Conservation (phyloP, 2,113 vertebrate genomes). For the Dunckerocampus dactyliophorus region DNA sequence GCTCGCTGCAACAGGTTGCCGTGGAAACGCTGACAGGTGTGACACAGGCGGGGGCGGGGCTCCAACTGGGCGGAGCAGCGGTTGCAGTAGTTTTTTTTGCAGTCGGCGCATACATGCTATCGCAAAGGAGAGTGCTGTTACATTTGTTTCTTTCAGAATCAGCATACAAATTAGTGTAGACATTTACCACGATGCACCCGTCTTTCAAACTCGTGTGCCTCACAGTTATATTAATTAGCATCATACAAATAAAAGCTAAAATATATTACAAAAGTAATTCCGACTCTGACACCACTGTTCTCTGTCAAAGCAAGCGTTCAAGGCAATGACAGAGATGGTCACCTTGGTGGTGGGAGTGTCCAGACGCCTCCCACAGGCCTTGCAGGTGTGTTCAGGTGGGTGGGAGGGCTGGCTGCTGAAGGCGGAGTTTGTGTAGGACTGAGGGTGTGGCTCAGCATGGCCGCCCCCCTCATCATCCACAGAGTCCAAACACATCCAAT, state of each 20-base stretch:
- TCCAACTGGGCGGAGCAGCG: slow-evolving; percentile 77
- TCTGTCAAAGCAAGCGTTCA: too few species aligned
- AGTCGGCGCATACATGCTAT: slow-evolving; percentile 89
- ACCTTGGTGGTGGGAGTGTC: slow-evolving; percentile 77
- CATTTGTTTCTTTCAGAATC: not conserved
- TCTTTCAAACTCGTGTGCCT: too few species aligned
- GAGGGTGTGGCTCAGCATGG: slow-evolving; percentile 46
- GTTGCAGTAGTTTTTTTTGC: slow-evolving; percentile 83
- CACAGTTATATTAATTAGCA: too few species aligned
- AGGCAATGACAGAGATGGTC: not conserved
- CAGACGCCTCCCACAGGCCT: slow-evolving; percentile 77
- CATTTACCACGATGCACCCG: too few species aligned
- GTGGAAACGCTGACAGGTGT: slow-evolving; percentile 85
- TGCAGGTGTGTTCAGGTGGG: slow-evolving; percentile 79
- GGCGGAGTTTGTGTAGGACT: slow-evolving; percentile 85
- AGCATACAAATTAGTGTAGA: too few species aligned
- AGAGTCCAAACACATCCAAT: slow-evolving; percentile 87
- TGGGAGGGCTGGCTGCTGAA: slow-evolving; percentile 81
- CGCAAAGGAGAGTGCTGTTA: not conserved
- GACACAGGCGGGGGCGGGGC: slow-evolving; percentile 81
- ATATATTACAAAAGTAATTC: too few species aligned
- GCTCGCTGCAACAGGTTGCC: slow-evolving; percentile 82
- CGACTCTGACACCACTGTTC: too few species aligned
- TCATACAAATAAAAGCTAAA: too few species aligned
- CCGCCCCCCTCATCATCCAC: slow-evolving; percentile 59